phyloP scores from a whole-genome alignment of 2,797 vertebrate species.

The Pangasius krempfi region DNA sequence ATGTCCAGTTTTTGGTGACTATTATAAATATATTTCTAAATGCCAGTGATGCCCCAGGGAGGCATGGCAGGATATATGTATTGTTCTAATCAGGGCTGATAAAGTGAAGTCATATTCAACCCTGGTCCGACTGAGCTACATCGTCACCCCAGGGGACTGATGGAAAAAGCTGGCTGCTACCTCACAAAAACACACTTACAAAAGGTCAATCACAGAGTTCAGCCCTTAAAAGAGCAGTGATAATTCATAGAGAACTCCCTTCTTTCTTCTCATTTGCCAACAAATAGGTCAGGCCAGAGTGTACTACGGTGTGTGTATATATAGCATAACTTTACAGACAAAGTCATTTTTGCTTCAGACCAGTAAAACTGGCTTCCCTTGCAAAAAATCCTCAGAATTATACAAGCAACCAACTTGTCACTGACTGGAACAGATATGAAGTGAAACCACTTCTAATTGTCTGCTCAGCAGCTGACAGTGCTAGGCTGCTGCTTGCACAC shows the following conservation, averaged over 20 bases:
- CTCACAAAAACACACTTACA: conserved; percentile 61
- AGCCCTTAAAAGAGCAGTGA: conserved; percentile 58
- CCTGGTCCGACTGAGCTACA: conserved; percentile 44
- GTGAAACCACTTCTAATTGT: background rate
- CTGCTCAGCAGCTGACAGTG: conserved; percentile 88
- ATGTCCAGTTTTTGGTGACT: conserved; percentile 65
- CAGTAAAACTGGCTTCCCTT: conserved; percentile 44
- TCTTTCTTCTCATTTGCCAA: conserved; percentile 40
- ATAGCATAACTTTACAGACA: conserved; percentile 54
- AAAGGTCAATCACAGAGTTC: conserved; percentile 48
- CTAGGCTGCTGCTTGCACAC: conserved; percentile 92
- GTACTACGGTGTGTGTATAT: conserved; percentile 47
- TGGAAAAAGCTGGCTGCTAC: conserved; percentile 64
- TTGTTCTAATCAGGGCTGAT: conserved; percentile 60
- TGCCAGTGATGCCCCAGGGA: conserved; percentile 64
- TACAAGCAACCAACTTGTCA: conserved; percentile 21
- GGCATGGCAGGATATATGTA: conserved; percentile 49
- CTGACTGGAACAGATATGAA: conserved; percentile 37
- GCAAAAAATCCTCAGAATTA: conserved; percentile 21
- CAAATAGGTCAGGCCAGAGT: conserved; percentile 46
- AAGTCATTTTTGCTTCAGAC: conserved; percentile 28
- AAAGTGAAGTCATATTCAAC: conserved; percentile 53
- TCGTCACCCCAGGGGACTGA: conserved; percentile 57
- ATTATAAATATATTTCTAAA: conserved; percentile 69
- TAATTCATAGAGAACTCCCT: conserved; percentile 34